Conservation (phyloP, 2,797 vertebrate species). For the Glyptemys insculpta region DNA sequence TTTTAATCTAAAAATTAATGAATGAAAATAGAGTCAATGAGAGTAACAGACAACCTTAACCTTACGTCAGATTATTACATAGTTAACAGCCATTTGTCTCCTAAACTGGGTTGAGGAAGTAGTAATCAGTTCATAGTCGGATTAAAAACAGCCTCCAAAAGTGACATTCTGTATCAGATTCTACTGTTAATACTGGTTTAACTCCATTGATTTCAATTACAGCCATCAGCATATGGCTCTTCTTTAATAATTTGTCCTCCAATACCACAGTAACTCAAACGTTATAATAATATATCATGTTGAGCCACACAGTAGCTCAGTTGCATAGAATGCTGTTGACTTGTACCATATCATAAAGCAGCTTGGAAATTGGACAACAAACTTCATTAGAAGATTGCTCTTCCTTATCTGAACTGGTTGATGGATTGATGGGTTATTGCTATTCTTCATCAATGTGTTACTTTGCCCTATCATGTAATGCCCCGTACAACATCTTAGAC, state of each 20-base stretch:
- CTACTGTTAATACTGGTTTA: rapidly evolving
- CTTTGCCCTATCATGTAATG: background rate
- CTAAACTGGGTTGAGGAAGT: background rate
- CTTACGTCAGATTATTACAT: background rate
- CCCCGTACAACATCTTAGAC: background rate
- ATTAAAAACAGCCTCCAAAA: background rate
- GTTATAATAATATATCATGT: rapidly evolving
- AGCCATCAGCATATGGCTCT: rapidly evolving
- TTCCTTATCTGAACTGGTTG: background rate
- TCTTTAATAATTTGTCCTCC: background rate
- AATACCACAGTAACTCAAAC: background rate
- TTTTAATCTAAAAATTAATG: background rate
- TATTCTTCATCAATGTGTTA: background rate
- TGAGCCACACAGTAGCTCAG: rapidly evolving
- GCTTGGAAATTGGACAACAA: background rate
- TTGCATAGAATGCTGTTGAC: background rate
- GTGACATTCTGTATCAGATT: rapidly evolving
- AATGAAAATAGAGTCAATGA: background rate
- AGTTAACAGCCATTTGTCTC: rapidly evolving
- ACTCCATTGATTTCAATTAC: rapidly evolving
- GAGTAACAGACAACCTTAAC: background rate
- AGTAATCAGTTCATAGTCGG: rapidly evolving
- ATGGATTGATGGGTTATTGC: background rate
- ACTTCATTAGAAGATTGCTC: background rate
- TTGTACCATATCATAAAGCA: background rate